Percentiles rank a stretch among this genome's conserved stretches.
Conservation (phyloP, 1,140 invertebrate genomes). For the Trypoxylus dichotomus region DNA sequence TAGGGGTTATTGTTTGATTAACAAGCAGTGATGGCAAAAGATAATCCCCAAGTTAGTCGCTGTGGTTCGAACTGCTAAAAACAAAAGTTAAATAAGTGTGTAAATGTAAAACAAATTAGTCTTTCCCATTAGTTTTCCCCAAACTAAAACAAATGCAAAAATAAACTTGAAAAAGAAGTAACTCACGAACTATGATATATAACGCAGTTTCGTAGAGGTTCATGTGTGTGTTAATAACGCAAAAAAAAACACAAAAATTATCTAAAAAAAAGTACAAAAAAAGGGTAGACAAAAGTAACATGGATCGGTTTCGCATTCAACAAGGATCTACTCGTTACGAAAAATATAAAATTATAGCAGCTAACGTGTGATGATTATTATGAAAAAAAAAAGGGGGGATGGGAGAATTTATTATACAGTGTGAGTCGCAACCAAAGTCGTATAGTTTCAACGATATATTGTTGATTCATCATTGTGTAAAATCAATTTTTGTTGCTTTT, state of each 20-base stretch:
- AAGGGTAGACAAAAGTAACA: too few species aligned
- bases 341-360: neutral
- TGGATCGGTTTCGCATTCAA: too few species aligned
- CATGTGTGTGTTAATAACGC: neutral
- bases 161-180: neutral
- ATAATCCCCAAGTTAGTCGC: neutral
- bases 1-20: neutral
- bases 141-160: slow-evolving; percentile 35
- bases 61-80: neutral
- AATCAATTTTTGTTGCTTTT: too few species aligned
- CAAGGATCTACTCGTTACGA: neutral
- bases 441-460: too few species aligned
- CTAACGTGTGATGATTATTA: neutral
- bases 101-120: slow-evolving; percentile 46
- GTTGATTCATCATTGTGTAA: too few species aligned
- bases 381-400: neutral
- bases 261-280: neutral
- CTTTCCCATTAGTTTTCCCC: slow-evolving; percentile 53
- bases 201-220: neutral
- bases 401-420: slow-evolving; percentile 7
- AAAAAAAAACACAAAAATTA: slow-evolving; percentile 33
- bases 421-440: too few species aligned
- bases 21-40: neutral
- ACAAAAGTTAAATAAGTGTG: neutral
- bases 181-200: neutral